Percentiles rank a stretch among this genome's conserved stretches.
These are phyloP conservation scores for Seladonia tumulorum DNA, from an alignment of 2,888 invertebrate genomes.

Conservation along the genomic window DNA sequence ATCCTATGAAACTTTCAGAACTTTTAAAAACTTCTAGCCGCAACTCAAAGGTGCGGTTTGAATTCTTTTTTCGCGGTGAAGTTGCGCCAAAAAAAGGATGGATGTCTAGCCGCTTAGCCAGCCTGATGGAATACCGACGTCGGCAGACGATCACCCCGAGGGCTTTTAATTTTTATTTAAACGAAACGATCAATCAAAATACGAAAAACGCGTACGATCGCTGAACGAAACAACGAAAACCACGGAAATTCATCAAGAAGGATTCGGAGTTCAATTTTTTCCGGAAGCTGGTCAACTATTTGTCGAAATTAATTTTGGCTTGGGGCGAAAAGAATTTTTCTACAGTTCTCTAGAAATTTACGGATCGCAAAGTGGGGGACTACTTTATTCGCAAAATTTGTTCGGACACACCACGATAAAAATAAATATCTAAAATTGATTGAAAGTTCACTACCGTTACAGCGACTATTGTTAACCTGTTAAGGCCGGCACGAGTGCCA, in stretches of 20 bases:
- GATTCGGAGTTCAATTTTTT: too few species aligned
- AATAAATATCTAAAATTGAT: too few species aligned
- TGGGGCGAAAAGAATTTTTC: too few species aligned
- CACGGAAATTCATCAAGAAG: too few species aligned
- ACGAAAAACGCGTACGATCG: slow-evolving; percentile 15
- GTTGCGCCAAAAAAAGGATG: neutral
- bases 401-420: too few species aligned
- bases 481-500: too few species aligned
- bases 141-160: neutral
- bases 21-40: neutral
- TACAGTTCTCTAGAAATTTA: too few species aligned
- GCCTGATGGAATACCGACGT: neutral
- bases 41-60: neutral
- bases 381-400: too few species aligned
- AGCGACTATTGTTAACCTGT: too few species aligned
- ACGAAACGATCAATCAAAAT: slow-evolving; percentile 23
- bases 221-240: neutral
- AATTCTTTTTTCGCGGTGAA: neutral
- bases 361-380: too few species aligned
- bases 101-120: neutral
- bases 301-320: too few species aligned
- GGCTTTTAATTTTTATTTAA: slow-evolving; percentile 36
- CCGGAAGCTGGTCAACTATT: neutral
- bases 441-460: too few species aligned
- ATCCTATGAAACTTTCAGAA: neutral